Percentiles rank a stretch among this genome's conserved stretches.
phyloP scores from a whole-genome alignment of 2,888 invertebrate species.

The Napeogenes inachia region DNA sequence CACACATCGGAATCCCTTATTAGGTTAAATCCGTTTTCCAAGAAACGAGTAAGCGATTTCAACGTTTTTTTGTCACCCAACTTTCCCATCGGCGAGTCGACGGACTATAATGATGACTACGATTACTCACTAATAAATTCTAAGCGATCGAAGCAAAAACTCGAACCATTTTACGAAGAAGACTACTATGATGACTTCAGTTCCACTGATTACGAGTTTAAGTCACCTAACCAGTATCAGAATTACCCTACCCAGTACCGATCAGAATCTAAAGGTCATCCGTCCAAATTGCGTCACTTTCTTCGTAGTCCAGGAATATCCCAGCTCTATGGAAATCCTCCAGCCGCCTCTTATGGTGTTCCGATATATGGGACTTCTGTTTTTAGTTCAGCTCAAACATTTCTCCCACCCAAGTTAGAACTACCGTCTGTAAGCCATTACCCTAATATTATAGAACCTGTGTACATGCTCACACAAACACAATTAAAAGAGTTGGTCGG shows the following conservation, averaged over 20 bases:
- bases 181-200: conserved; percentile 40
- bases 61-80: conserved; percentile 44
- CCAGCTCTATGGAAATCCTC: conserved; percentile 28
- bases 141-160: conserved; percentile 35
- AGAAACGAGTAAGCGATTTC: conserved; percentile 35
- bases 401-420: conserved; percentile 28
- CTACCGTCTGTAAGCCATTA: conserved; percentile 28
- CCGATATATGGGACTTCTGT: conserved; percentile 30
- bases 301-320: conserved; percentile 31
- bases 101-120: conserved; percentile 40
- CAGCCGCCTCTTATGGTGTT: conserved; percentile 39
- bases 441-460: conserved; percentile 48
- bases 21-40: conserved; percentile 34
- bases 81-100: conserved; percentile 45
- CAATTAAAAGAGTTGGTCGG: conserved; percentile 60
- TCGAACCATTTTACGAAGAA: conserved; percentile 39
- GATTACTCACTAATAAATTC: conserved; percentile 31
- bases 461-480: conserved; percentile 61
- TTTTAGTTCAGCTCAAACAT: conserved; percentile 26
- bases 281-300: conserved; percentile 38
- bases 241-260: conserved; percentile 32
- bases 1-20: conserved; percentile 44
- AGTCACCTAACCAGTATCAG: conserved; percentile 29
- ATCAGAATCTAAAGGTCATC: conserved; percentile 36
- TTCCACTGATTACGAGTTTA: conserved; percentile 41